Evolutionary conservation across 2,113 vertebrate species (phyloP).

Genomic region (Xenopus tropicalis): DNA sequence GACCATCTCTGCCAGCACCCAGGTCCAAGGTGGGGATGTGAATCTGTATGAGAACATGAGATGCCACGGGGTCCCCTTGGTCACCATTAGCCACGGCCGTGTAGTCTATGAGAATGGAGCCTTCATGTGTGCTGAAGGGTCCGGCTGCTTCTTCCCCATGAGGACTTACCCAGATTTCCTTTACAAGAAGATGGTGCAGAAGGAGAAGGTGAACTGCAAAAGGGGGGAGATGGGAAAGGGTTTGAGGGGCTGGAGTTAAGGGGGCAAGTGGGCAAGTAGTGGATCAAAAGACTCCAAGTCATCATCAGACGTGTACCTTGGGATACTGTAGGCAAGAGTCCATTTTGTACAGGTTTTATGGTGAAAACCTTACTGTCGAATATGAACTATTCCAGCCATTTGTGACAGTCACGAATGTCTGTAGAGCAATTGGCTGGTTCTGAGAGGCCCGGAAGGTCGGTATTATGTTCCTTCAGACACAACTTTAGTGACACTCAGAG

Average conservation of each 20-base stretch:
- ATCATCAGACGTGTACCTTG: too few relatives aligned
- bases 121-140: constrained; percentile 93
- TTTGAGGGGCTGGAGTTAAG: not conserved
- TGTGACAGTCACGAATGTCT: too few relatives aligned
- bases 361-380: too few relatives aligned
- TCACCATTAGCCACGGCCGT: constrained; percentile 89
- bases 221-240: rapidly evolving
- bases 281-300: too few relatives aligned
- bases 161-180: constrained; percentile 90
- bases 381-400: too few relatives aligned
- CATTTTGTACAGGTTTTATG: too few relatives aligned
- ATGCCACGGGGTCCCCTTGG: constrained; percentile 87
- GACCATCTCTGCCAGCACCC: constrained; percentile 87
- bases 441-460: too few relatives aligned
- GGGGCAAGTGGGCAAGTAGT: too few relatives aligned
- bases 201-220: constrained; percentile 81
- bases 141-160: constrained; percentile 89
- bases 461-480: too few relatives aligned
- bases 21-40: constrained; percentile 89
- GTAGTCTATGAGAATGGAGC: constrained; percentile 93
- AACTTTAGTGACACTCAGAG: too few relatives aligned
- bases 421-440: too few relatives aligned
- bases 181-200: constrained; percentile 98
- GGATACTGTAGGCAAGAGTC: too few relatives aligned
- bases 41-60: constrained; percentile 93